A percentile compares a stretch with the other conserved stretches of the same genome.
Evolutionary conservation across 2,797 vertebrate species (phyloP).

Genomic region (Buceros bicornis): DNA sequence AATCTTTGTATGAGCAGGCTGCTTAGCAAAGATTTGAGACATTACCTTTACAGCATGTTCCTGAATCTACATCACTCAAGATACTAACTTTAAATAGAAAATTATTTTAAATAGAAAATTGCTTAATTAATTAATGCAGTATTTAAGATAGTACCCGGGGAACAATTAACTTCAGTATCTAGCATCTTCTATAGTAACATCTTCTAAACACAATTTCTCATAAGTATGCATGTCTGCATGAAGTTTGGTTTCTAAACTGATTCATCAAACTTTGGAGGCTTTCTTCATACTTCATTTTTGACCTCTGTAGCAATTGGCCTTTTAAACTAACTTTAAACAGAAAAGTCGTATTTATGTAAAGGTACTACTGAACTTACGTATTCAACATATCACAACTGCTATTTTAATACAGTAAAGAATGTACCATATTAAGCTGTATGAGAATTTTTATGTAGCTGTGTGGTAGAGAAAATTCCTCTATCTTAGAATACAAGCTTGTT

Average conservation of each 20-base stretch:
- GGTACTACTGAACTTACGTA: background rate
- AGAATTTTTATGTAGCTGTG: background rate
- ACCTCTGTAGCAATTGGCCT: background rate
- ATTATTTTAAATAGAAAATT: background rate
- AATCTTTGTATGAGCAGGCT: background rate
- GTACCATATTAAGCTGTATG: background rate
- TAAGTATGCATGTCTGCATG: background rate
- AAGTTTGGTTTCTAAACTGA: background rate
- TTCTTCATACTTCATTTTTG: background rate
- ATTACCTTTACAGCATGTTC: accelerated
- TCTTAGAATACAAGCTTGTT: background rate
- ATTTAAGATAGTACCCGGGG: background rate
- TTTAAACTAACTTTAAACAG: background rate
- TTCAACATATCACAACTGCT: background rate
- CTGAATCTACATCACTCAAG: background rate
- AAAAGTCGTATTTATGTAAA: background rate
- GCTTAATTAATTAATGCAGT: background rate
- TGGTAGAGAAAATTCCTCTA: background rate
- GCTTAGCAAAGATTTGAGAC: background rate
- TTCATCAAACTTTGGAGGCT: background rate
- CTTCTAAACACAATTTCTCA: background rate
- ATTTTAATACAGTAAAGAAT: background rate
- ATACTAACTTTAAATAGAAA: background rate
- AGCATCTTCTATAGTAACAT: background rate
- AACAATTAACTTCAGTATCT: background rate